Evolutionary conservation across 2,888 invertebrate species (phyloP).

Genomic region (Fragum sueziense): DNA sequence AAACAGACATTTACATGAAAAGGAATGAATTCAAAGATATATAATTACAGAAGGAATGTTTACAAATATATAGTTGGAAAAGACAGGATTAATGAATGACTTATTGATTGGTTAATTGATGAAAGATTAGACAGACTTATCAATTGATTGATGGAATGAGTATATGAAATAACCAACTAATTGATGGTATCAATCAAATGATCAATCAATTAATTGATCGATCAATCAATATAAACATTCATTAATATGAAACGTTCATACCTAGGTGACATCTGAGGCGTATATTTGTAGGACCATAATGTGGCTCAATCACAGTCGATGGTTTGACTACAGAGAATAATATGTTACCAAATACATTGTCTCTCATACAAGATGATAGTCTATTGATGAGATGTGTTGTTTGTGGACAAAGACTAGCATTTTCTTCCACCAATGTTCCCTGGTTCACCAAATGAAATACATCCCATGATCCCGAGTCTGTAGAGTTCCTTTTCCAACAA

Average conservation of each 20-base stretch:
- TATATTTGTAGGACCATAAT: constrained; percentile 80
- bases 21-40: too few species aligned
- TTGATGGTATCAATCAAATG: too few species aligned
- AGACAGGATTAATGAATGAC: too few species aligned
- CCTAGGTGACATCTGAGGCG: constrained; percentile 79
- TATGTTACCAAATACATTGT: constrained; percentile 79
- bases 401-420: constrained; percentile 70
- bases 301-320: constrained; percentile 73
- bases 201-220: too few species aligned
- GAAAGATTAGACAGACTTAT: too few species aligned
- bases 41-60: too few species aligned
- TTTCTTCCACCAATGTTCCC: constrained; percentile 67
- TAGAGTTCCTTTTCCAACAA: constrained; percentile 74
- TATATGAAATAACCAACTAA: too few species aligned
- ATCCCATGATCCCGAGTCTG: constrained; percentile 74
- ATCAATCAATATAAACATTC: not conserved
- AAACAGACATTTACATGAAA: too few species aligned
- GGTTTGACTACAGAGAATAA: constrained; percentile 79
- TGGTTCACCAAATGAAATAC: constrained; percentile 78
- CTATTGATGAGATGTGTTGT: constrained; percentile 68
- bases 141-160: too few species aligned
- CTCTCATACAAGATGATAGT: constrained; percentile 70
- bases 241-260: constrained; percentile 46
- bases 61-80: too few species aligned
- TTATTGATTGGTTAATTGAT: too few species aligned